Percentiles rank a stretch among this genome's conserved stretches.
Evolutionary conservation across 2,797 vertebrate species (phyloP).

Genomic region (Sebastes paucispinis): DNA sequence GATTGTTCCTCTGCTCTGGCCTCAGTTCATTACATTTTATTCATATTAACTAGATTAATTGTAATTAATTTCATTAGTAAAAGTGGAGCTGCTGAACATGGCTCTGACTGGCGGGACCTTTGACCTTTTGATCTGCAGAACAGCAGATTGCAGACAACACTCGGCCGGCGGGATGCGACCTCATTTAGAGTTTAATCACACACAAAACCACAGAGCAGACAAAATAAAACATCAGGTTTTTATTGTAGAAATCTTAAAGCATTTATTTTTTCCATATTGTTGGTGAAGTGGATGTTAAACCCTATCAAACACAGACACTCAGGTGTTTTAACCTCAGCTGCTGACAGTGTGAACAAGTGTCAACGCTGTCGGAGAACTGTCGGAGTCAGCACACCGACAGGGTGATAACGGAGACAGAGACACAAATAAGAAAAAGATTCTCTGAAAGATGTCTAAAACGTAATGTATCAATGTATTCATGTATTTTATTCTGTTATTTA

Average conservation of each 20-base stretch:
- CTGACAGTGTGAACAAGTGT: neutral
- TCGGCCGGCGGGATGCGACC: slow-evolving; percentile 2
- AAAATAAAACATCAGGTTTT: neutral
- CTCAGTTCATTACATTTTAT: slow-evolving; percentile 28
- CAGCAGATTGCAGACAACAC: slow-evolving; percentile 42
- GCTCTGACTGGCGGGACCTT: slow-evolving; percentile 17
- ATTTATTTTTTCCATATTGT: neutral
- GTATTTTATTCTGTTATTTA: neutral
- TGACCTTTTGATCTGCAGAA: slow-evolving; percentile 34
- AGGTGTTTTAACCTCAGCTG: slow-evolving; percentile 1
- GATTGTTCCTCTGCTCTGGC: slow-evolving; percentile 32
- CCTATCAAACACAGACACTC: neutral
- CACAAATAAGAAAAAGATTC: neutral
- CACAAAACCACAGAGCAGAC: neutral
- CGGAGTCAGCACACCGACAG: neutral
- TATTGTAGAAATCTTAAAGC: neutral
- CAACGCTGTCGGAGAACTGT: neutral
- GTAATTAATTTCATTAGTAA: slow-evolving; percentile 54
- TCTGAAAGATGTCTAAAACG: too few species aligned
- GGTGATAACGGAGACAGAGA: neutral
- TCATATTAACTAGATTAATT: slow-evolving; percentile 40
- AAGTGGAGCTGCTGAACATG: slow-evolving; percentile 12
- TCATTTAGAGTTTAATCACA: slow-evolving; percentile 17
- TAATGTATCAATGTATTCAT: neutral
- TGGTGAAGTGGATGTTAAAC: neutral